Conservation (phyloP, 2,888 invertebrate genomes). For the Tiphia femorata region DNA sequence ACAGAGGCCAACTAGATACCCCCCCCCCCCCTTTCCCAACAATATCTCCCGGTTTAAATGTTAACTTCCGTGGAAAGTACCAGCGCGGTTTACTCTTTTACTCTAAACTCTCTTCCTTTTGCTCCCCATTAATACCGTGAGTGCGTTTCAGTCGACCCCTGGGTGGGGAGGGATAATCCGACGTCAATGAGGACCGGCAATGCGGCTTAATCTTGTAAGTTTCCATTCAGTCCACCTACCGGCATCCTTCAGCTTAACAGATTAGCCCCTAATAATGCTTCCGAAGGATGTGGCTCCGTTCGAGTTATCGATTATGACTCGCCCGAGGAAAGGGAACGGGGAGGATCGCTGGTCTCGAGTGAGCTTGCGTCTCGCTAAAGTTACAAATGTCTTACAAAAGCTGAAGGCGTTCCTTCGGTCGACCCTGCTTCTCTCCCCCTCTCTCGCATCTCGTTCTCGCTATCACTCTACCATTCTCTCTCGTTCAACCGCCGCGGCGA, state of each 20-base stretch:
- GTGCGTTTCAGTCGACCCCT: constrained; percentile 14
- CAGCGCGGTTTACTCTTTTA: constrained; percentile 9
- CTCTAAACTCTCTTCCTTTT: constrained; percentile 1
- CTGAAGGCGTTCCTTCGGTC: constrained; percentile 27
- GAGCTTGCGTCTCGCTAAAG: constrained; percentile 22
- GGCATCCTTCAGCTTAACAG: constrained; percentile 21
- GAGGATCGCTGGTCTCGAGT: constrained; percentile 1
- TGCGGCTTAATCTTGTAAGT: constrained; percentile 15
- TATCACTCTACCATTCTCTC: no score
- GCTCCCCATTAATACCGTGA: constrained; percentile 18
- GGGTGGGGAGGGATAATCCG: constrained; percentile 26
- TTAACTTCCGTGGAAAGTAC: not conserved
- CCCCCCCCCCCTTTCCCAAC: not conserved
- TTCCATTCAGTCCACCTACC: constrained; percentile 3
- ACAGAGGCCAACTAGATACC: no score
- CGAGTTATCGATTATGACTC: constrained; percentile 14
- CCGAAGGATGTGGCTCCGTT: constrained; percentile 7
- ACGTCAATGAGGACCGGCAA: constrained; percentile 16
- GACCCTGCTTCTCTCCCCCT: constrained; percentile 2
- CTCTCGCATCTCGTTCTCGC: no score
- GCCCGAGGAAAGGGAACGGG: not conserved
- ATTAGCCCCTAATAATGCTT: constrained; percentile 22
- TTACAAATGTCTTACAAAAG: constrained; percentile 35
- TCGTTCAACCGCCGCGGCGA: no score
- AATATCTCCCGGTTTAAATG: not conserved